Conservation (phyloP, 1,140 invertebrate genomes). For the Papilio machaon region DNA sequence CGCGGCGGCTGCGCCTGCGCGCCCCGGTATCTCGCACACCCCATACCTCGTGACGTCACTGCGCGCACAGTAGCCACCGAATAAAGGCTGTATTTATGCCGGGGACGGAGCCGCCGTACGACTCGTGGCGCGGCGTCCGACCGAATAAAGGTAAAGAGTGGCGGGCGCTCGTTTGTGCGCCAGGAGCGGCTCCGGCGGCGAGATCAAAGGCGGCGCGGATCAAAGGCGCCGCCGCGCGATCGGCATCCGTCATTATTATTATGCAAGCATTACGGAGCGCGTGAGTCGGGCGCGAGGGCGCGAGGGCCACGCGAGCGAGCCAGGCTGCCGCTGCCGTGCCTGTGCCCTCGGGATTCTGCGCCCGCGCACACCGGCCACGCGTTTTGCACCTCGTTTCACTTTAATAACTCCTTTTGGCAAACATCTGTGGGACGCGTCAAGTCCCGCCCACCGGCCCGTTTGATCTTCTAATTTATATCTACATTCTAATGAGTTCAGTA, state of each 20-base stretch:
- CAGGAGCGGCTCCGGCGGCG: constrained; percentile 76
- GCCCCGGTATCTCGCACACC: constrained; percentile 50
- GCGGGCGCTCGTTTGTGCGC: constrained; percentile 74
- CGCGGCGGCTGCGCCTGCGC: constrained; percentile 51
- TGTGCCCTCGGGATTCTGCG: constrained; percentile 43
- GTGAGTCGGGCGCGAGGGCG: constrained; percentile 78
- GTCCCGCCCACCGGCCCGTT: constrained; percentile 1
- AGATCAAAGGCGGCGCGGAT: constrained; percentile 79
- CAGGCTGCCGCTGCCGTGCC: constrained; percentile 49
- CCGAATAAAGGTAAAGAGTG: constrained; percentile 73
- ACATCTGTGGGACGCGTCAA: constrained; percentile 44
- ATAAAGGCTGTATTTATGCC: constrained; percentile 78
- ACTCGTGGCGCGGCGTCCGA: constrained; percentile 71
- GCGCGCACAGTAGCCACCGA: constrained; percentile 68
- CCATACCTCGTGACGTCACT: constrained; percentile 45
- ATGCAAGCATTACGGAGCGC: constrained; percentile 81
- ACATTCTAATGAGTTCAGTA: constrained; percentile 27
- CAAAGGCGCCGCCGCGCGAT: constrained; percentile 80
- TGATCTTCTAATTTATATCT: constrained; percentile 24
- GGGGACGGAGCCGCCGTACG: constrained; percentile 73
- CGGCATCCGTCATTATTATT: constrained; percentile 82
- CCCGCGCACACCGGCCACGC: constrained; percentile 50
- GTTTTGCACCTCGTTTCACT: constrained; percentile 60
- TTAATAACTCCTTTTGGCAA: constrained; percentile 56
- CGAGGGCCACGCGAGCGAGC: constrained; percentile 77